These are phyloP conservation scores for Zenarchopterus dispar DNA, from an alignment of 2,797 vertebrate genomes.

Conservation along the genomic window DNA sequence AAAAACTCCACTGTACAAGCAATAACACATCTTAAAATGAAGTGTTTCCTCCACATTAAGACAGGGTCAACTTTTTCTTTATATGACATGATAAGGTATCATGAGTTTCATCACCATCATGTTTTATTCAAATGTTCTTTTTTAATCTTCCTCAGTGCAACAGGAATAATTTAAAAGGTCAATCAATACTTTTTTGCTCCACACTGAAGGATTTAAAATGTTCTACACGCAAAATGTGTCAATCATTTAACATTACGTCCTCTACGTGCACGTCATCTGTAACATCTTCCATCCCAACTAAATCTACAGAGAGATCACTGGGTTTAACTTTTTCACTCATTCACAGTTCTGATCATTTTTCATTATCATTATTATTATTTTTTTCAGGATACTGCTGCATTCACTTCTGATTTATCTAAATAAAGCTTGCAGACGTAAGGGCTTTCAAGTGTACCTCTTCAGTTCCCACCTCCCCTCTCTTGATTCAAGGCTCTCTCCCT, in stretches of 20 bases:
- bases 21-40: background rate
- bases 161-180: conserved; percentile 59
- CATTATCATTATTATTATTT: background rate
- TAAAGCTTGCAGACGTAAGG: conserved; percentile 38
- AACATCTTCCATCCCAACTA: background rate
- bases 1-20: background rate
- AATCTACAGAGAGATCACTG: background rate
- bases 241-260: conserved; percentile 18
- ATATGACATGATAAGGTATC: conserved; percentile 45
- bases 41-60: background rate
- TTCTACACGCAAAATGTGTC: conserved; percentile 24
- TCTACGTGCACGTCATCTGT: conserved; percentile 14
- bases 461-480: conserved; percentile 25
- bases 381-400: conserved; percentile 3
- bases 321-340: conserved; percentile 1
- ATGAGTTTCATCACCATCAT: conserved; percentile 49
- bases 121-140: conserved; percentile 64
- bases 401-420: conserved; percentile 32
- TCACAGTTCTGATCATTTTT: background rate
- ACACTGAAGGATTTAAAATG: conserved; percentile 36
- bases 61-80: conserved; percentile 30
- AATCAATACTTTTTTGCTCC: conserved; percentile 64
- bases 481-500: conserved; percentile 28
- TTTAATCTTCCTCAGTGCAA: conserved; percentile 62
- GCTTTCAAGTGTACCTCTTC: conserved; percentile 25